Evolutionary conservation across 2,113 vertebrate species (phyloP).

Genomic region (cat (Felis catus)): F.catus_Fca126_mat1.0 CM031413.1:77961501-77962000

Average conservation of each 20-base stretch:
- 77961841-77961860: background rate
- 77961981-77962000: background rate
- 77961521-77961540: constrained; percentile 19
- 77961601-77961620: constrained; percentile 58
- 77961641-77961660: constrained; percentile 53
- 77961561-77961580: background rate
- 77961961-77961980: background rate
- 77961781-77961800: constrained; percentile 12
- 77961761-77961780: constrained; percentile 69
- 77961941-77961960: constrained; percentile 5
- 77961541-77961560: constrained; percentile 23
- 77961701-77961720: constrained; percentile 76
- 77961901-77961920: background rate
- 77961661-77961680: constrained; percentile 48
- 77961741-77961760: background rate
- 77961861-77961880: background rate
- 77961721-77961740: constrained; percentile 59
- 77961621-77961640: constrained; percentile 67
- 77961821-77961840: background rate
- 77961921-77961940: constrained; percentile 26
- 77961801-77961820: constrained; percentile 45
- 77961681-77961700: constrained; percentile 60
- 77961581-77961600: constrained; percentile 53
- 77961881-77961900: background rate
- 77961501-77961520: constrained; percentile 53